A percentile compares a stretch with the other conserved stretches of the same genome.
These are phyloP conservation scores for Mungos mungo DNA, from an alignment of 2,113 vertebrate species.

Conservation along the genomic window DNA sequence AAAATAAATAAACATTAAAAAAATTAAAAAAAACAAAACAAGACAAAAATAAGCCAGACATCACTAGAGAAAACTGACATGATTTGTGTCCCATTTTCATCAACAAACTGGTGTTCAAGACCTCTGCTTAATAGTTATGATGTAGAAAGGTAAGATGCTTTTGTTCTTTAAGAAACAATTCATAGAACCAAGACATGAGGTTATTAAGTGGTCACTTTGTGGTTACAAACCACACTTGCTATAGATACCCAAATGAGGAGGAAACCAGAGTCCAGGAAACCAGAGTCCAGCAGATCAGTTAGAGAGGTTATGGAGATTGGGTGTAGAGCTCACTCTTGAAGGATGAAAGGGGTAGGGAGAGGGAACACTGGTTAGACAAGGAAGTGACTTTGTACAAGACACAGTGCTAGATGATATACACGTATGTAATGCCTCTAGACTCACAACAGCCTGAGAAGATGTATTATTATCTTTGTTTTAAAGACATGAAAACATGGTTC, in stretches of 20 bases:
- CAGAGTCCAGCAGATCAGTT: background rate
- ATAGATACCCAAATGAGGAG: background rate
- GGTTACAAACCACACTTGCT: background rate
- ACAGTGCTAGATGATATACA: background rate
- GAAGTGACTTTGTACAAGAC: too few species aligned
- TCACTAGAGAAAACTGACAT: background rate
- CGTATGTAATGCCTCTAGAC: background rate
- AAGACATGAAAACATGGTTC: background rate
- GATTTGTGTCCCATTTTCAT: background rate
- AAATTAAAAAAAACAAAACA: too few species aligned
- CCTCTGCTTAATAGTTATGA: background rate
- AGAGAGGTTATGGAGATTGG: background rate
- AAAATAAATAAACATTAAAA: too few species aligned
- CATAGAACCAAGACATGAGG: background rate
- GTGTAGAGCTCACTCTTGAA: background rate
- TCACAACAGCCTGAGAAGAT: background rate
- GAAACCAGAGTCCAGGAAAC: background rate
- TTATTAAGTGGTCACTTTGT: background rate
- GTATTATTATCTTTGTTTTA: background rate
- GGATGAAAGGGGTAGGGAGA: too few species aligned
- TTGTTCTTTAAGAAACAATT: background rate
- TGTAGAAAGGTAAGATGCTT: background rate
- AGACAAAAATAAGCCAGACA: background rate
- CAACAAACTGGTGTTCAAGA: background rate
- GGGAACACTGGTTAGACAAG: background rate